Percentiles rank a stretch among this genome's conserved stretches.
Conservation (phyloP, 1,140 invertebrate species). For the Trachelipus rathkii region DNA sequence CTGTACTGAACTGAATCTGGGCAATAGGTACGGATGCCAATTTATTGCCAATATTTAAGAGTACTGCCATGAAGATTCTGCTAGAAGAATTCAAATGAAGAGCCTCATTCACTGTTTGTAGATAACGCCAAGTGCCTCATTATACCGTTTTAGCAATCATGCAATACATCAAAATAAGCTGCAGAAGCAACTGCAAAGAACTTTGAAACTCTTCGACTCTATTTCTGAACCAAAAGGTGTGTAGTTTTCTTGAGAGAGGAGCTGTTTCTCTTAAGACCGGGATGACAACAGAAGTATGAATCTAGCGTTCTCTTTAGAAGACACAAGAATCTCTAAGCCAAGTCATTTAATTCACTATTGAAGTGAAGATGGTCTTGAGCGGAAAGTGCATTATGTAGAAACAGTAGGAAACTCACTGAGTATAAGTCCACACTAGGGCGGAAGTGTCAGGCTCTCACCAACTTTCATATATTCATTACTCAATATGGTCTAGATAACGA, state of each 20-base stretch:
- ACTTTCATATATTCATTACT: too few relatives aligned
- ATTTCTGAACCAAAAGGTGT: too few relatives aligned
- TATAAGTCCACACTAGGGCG: too few relatives aligned
- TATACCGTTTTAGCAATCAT: constrained; percentile 3
- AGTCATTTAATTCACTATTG: constrained; percentile 17
- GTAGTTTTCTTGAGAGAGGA: too few relatives aligned
- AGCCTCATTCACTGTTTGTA: constrained; percentile 6
- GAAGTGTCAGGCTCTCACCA: too few relatives aligned
- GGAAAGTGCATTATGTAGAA: too few relatives aligned
- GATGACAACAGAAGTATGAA: constrained; percentile 17
- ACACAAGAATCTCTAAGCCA: constrained; percentile 11
- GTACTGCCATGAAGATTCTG: not conserved
- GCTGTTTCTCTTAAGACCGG: constrained; percentile 6
- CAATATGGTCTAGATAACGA: too few relatives aligned
- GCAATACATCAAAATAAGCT: constrained; percentile 9
- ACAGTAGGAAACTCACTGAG: too few relatives aligned
- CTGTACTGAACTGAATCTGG: not conserved
- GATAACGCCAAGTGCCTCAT: not conserved
- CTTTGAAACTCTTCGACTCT: constrained; percentile 5
- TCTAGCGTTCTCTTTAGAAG: constrained; percentile 8
- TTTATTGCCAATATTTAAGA: constrained; percentile 6
- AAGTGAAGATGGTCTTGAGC: too few relatives aligned
- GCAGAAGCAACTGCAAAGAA: not conserved
- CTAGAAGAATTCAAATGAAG: constrained; percentile 28
- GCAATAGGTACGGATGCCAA: not conserved